phyloP scores from a whole-genome alignment of 2,797 vertebrate species.

The Scolopax bukidnonensis region DNA sequence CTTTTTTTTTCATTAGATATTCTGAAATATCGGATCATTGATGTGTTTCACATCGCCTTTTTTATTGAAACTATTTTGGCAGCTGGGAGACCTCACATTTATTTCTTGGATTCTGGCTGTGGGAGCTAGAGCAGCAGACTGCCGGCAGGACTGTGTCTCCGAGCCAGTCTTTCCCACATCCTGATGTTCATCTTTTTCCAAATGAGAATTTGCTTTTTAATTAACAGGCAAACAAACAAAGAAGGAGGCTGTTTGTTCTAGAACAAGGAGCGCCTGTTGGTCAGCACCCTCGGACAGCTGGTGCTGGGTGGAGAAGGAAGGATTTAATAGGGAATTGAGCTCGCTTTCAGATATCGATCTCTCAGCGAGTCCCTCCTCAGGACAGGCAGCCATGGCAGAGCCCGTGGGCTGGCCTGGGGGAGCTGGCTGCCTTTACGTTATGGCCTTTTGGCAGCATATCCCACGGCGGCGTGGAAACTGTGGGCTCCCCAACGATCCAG shows the following conservation, averaged over 20 bases:
- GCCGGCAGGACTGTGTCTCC: background rate
- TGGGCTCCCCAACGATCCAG: rapidly evolving
- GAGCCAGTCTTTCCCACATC: conserved; percentile 28
- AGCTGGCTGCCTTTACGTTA: rapidly evolving
- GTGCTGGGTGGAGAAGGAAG: background rate
- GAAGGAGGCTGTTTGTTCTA: conserved; percentile 42
- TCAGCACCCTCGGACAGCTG: conserved; percentile 29
- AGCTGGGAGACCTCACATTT: background rate
- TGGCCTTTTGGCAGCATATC: background rate
- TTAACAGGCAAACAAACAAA: conserved; percentile 52
- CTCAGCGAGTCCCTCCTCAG: background rate
- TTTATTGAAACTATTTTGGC: conserved; percentile 12
- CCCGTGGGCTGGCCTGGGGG: background rate
- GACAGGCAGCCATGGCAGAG: rapidly evolving
- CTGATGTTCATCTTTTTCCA: background rate
- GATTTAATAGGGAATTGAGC: background rate
- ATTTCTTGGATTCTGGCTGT: conserved; percentile 14
- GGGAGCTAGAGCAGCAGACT: conserved; percentile 24
- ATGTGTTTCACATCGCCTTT: background rate
- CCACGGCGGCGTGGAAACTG: rapidly evolving
- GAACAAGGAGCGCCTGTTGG: background rate
- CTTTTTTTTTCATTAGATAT: background rate
- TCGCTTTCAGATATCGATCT: conserved; percentile 6
- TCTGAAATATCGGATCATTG: conserved; percentile 25
- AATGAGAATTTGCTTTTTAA: conserved; percentile 56